A percentile compares a stretch with the other conserved stretches of the same genome.
Evolutionary conservation across 2,797 vertebrate species (phyloP).

Genomic region (Macropodus opercularis): DNA sequence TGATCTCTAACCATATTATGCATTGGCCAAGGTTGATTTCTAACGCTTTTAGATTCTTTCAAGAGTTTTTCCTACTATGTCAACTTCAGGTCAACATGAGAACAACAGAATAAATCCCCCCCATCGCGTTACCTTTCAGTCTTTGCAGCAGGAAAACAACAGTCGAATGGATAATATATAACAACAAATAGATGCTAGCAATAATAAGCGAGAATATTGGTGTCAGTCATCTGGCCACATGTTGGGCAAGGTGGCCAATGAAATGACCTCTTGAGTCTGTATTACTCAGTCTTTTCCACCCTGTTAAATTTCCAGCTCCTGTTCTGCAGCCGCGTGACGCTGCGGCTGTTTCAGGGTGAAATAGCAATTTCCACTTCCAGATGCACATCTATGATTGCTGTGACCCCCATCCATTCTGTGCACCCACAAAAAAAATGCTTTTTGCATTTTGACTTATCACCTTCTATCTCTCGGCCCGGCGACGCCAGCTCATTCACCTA

Average conservation of each 20-base stretch:
- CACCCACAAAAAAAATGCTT: conserved; percentile 10
- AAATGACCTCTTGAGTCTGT: conserved; percentile 1
- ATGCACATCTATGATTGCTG: conserved; percentile 50
- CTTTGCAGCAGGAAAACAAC: background rate
- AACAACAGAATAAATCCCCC: background rate
- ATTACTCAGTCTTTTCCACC: conserved; percentile 15
- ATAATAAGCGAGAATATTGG: background rate
- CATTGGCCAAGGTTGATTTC: background rate
- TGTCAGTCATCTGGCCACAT: background rate
- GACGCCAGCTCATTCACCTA: conserved; percentile 33
- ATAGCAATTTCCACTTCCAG: conserved; percentile 56
- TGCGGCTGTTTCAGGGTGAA: conserved; percentile 45
- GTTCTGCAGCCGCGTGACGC: conserved; percentile 21
- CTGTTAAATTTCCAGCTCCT: conserved; percentile 25
- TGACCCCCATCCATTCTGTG: conserved; percentile 31
- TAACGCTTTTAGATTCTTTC: background rate
- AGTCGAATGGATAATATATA: background rate
- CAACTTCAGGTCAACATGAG: background rate
- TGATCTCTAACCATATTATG: background rate
- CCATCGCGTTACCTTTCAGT: background rate
- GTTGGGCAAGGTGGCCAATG: conserved; percentile 1
- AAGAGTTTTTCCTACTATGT: background rate
- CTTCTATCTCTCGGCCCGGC: conserved; percentile 21
- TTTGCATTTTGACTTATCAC: conserved; percentile 52
- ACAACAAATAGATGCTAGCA: background rate